These are phyloP conservation scores for Monarcha castaneiventris DNA, from an alignment of 2,113 vertebrate genomes.

Conservation along the genomic window DNA sequence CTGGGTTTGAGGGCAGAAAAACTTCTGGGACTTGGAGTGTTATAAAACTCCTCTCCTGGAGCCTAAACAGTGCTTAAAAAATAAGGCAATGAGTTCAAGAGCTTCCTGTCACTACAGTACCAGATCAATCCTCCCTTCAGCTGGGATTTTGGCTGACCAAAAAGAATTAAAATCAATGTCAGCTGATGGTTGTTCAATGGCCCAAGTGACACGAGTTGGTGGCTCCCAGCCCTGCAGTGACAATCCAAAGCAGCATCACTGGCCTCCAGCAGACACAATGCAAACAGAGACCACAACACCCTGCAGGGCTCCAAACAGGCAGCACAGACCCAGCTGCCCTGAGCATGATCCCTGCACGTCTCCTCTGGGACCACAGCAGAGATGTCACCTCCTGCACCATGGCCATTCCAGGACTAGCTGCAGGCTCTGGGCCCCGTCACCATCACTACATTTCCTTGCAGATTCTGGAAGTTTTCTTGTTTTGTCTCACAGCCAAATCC, in stretches of 20 bases:
- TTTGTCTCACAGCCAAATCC: not conserved
- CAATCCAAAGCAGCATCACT: not conserved
- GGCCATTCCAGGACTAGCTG: not conserved
- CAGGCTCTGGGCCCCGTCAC: not conserved
- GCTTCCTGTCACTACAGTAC: not conserved
- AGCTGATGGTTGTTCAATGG: not conserved
- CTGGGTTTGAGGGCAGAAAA: not conserved
- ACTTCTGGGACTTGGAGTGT: not conserved
- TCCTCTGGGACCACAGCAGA: not conserved
- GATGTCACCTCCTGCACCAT: not conserved
- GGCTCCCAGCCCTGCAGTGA: not conserved
- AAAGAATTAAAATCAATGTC: not conserved
- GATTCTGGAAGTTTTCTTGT: not conserved
- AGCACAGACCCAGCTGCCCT: not conserved
- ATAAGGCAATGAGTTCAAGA: not conserved
- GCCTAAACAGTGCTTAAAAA: not conserved
- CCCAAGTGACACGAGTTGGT: not conserved
- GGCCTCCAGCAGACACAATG: not conserved
- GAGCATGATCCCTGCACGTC: fast-evolving
- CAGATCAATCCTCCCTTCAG: not conserved
- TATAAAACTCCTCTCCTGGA: not conserved
- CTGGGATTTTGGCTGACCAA: not conserved
- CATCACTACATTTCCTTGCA: not conserved
- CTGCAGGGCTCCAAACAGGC: not conserved
- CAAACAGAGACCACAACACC: not conserved